Conservation (phyloP, 2,797 vertebrate genomes). For the Phoeniculus purpureus region DNA sequence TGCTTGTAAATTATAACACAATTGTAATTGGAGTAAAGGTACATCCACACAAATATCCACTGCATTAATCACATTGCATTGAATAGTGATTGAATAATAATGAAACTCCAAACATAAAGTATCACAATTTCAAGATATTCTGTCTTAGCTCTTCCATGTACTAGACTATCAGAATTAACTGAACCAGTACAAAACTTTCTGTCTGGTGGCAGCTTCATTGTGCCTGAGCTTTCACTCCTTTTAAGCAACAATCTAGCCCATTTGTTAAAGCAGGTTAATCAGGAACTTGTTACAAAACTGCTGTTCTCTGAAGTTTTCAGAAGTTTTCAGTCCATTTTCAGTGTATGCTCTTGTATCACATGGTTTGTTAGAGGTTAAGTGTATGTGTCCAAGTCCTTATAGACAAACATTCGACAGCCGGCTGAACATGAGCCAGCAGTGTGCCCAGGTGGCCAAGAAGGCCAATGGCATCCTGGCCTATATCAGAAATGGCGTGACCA, state of each 20-base stretch:
- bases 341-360: neutral
- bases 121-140: neutral
- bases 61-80: constrained; percentile 32
- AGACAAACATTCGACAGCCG: neutral
- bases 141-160: neutral
- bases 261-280: neutral
- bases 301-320: neutral
- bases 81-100: constrained; percentile 29
- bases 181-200: neutral
- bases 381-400: neutral
- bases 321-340: neutral
- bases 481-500: too few species aligned
- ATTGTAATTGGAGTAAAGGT: constrained; percentile 42
- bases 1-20: constrained; percentile 7
- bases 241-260: neutral
- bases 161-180: neutral
- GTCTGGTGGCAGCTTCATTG: neutral
- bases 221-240: too few species aligned
- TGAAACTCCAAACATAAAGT: constrained; percentile 16
- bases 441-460: too few species aligned
- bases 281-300: neutral
- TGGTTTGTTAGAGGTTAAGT: neutral
- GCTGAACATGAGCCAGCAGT: too few species aligned
- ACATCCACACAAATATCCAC: constrained; percentile 20
- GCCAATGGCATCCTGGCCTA: too few species aligned